phyloP scores from a whole-genome alignment of 2,113 vertebrate genomes.

The Scopus umbretta region DNA sequence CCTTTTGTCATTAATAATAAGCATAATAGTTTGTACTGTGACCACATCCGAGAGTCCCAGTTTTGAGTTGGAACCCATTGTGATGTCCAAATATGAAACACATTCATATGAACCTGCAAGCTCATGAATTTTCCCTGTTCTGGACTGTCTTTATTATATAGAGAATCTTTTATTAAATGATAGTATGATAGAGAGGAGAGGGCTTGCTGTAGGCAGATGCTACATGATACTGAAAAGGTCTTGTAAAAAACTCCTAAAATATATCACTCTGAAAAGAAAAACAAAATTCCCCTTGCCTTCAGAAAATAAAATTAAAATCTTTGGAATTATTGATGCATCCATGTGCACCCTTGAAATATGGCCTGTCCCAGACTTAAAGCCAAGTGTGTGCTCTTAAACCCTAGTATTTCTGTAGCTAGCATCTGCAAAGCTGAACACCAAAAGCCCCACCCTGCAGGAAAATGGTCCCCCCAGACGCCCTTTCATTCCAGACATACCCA shows the following conservation, averaged over 20 bases:
- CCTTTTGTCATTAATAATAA: background rate
- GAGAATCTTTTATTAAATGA: background rate
- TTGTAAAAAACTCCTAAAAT: background rate
- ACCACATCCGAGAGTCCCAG: background rate
- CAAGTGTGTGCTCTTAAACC: background rate
- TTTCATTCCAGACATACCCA: slow-evolving; percentile 33
- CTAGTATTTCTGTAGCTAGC: background rate
- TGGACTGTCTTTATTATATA: background rate
- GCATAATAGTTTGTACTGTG: background rate
- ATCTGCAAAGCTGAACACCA: background rate
- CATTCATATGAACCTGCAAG: background rate
- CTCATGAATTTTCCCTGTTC: background rate
- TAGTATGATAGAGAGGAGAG: background rate
- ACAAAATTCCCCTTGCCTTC: background rate
- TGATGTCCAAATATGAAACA: background rate
- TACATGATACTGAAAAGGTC: background rate
- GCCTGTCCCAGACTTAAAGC: background rate
- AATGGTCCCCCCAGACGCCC: background rate
- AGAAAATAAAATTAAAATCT: background rate
- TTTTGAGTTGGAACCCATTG: background rate
- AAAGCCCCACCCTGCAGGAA: background rate
- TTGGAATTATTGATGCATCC: background rate
- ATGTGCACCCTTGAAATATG: background rate
- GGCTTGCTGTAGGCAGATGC: background rate
- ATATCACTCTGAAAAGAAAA: background rate